These are phyloP conservation scores for Cottoperca gobio DNA, from an alignment of 2,797 vertebrate species.

Conservation along the genomic window DNA sequence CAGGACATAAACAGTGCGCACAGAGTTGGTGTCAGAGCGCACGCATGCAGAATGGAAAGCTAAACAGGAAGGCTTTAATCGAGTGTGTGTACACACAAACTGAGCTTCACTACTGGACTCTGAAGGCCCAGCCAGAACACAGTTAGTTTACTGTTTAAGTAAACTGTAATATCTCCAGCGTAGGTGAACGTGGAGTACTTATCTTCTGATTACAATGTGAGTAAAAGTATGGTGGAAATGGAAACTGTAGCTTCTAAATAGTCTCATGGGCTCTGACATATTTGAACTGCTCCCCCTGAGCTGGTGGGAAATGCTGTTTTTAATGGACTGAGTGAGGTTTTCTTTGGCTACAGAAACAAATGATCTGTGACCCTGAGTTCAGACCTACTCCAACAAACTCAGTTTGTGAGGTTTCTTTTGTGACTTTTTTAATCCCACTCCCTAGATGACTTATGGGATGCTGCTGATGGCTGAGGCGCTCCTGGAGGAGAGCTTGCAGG, in stretches of 20 bases:
- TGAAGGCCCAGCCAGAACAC: background rate
- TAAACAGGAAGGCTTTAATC: slow-evolving; percentile 78
- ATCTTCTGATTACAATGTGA: slow-evolving; percentile 29
- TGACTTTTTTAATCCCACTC: slow-evolving; percentile 5
- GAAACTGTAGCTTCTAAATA: slow-evolving; percentile 51
- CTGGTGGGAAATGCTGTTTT: slow-evolving; percentile 56
- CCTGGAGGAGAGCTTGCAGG: slow-evolving; percentile 92
- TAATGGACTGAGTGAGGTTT: slow-evolving; percentile 42
- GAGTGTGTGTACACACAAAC: slow-evolving; percentile 55
- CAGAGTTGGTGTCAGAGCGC: slow-evolving; percentile 40
- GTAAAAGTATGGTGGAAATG: slow-evolving; percentile 40
- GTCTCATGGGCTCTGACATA: slow-evolving; percentile 4
- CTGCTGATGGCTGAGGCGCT: slow-evolving; percentile 91
- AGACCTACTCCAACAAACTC: slow-evolving; percentile 14
- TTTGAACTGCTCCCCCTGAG: slow-evolving; percentile 31
- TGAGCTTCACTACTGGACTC: slow-evolving; percentile 10
- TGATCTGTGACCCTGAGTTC: slow-evolving; percentile 42
- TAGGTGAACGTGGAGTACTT: slow-evolving; percentile 15
- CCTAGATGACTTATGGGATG: slow-evolving; percentile 90
- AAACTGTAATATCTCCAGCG: slow-evolving; percentile 20
- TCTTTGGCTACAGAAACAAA: slow-evolving; percentile 59
- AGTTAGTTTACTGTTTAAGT: slow-evolving; percentile 13
- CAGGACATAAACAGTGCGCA: slow-evolving; percentile 54
- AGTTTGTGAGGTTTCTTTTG: background rate
- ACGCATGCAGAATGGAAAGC: slow-evolving; percentile 21